A percentile compares a stretch with the other conserved stretches of the same genome.
These are phyloP conservation scores for Cacoxenus indagator DNA, from an alignment of 2,888 invertebrate genomes.

Conservation along the genomic window DNA sequence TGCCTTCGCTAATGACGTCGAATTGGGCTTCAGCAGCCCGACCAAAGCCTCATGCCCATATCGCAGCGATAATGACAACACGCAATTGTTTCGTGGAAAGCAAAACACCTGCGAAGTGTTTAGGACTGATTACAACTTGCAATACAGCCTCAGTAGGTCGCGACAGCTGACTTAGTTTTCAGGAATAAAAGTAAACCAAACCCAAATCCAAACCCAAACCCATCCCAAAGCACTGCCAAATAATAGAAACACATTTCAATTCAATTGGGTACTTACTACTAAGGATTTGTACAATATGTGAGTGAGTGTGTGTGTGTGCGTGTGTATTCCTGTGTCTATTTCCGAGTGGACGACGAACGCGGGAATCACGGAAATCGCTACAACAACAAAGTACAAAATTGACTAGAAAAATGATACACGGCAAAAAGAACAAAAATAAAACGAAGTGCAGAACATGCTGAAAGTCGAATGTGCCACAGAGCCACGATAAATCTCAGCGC, in stretches of 20 bases:
- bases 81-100: constrained; percentile 56
- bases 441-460: constrained; percentile 4
- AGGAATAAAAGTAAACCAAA: background rate
- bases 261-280: background rate
- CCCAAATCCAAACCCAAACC: no score
- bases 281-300: no score
- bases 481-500: constrained; percentile 26
- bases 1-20: constrained; percentile 66
- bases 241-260: background rate
- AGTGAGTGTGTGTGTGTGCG: background rate
- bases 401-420: constrained; percentile 1
- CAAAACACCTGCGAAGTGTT: constrained; percentile 53
- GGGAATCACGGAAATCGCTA: background rate
- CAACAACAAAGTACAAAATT: background rate
- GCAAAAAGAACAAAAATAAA: constrained; percentile 23
- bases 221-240: no score
- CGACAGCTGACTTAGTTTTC: background rate
- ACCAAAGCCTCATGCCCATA: background rate
- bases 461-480: background rate
- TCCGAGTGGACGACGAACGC: background rate
- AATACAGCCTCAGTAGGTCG: background rate
- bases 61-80: background rate
- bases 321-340: background rate
- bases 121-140: background rate
- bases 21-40: background rate